Conservation (phyloP, 2,113 vertebrate genomes). For the Phainopepla nitens region DNA sequence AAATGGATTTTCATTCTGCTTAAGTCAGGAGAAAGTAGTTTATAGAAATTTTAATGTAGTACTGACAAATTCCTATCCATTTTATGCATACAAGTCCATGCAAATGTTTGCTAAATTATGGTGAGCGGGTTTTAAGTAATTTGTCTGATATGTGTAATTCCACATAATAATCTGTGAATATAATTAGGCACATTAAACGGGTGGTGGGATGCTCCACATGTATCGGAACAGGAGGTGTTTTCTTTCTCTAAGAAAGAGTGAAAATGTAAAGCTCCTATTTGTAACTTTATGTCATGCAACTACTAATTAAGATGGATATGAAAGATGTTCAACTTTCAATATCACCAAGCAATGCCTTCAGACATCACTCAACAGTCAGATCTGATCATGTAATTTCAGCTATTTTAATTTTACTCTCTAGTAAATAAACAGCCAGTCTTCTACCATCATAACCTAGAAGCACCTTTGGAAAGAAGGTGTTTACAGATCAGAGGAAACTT, state of each 20-base stretch:
- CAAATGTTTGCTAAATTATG: background rate
- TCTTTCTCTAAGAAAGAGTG: background rate
- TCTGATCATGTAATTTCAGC: background rate
- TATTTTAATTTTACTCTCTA: background rate
- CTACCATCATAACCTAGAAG: background rate
- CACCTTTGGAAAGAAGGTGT: background rate
- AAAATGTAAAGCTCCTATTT: background rate
- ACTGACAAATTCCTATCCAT: background rate
- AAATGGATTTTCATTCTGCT: background rate
- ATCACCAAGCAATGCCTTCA: background rate
- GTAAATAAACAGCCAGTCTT: background rate
- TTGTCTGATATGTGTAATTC: background rate
- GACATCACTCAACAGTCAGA: conserved; percentile 24
- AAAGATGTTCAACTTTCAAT: background rate
- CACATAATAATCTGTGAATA: background rate
- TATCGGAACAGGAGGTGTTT: background rate
- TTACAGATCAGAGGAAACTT: background rate
- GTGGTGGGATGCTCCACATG: background rate
- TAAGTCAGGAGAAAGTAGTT: background rate
- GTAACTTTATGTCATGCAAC: background rate
- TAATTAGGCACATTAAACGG: background rate
- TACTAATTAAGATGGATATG: background rate
- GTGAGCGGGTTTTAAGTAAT: background rate
- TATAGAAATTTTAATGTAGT: background rate
- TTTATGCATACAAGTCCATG: background rate